Conservation (phyloP, 2,888 invertebrate genomes). For the Polydrusus cervinus region DNA sequence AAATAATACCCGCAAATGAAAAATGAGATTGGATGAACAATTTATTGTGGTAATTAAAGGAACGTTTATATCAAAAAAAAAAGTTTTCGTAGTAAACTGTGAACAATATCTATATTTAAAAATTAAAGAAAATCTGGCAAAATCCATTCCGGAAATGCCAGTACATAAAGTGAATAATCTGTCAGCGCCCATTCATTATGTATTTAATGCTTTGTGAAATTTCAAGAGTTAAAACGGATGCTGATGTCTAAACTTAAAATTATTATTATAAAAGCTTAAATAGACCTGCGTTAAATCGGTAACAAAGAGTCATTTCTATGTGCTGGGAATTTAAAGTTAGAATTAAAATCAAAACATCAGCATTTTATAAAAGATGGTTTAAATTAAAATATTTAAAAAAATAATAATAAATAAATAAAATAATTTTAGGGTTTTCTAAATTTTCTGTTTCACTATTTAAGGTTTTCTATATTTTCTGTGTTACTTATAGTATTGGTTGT, state of each 20-base stretch:
- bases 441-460: no score
- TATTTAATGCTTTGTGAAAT: conserved; percentile 5
- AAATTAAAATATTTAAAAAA: no score
- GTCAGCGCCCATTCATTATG: conserved; percentile 17
- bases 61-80: not conserved
- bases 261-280: not conserved
- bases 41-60: not conserved
- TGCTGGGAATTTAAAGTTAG: not conserved
- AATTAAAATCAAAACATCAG: no score
- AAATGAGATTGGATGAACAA: no score
- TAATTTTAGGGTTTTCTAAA: no score
- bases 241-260: conserved; percentile 6
- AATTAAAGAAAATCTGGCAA: not conserved
- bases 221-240: conserved; percentile 17
- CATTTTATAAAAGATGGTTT: no score
- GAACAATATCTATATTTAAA: not conserved
- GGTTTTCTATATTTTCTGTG: no score
- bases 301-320: not conserved
- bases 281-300: not conserved
- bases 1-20: no score
- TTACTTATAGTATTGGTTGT: no score
- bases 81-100: not conserved
- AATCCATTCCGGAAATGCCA: conserved; percentile 9
- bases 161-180: not conserved
- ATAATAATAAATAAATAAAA: no score